These are phyloP conservation scores for Nephrotoma guestfalica DNA, from an alignment of 2,888 invertebrate species.

Conservation along the genomic window DNA sequence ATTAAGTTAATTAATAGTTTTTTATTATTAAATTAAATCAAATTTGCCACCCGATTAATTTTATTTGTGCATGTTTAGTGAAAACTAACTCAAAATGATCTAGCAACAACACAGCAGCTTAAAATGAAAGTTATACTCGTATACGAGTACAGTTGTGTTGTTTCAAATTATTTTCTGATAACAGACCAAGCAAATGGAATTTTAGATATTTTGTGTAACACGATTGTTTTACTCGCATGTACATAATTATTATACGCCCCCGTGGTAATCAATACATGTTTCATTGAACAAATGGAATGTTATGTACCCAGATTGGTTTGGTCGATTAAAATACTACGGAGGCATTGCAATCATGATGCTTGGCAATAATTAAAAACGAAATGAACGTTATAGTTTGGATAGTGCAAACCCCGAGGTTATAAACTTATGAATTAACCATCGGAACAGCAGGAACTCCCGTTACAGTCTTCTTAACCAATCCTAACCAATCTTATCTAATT, in stretches of 20 bases:
- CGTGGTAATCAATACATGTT: not conserved
- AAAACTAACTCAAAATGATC: not conserved
- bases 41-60: not conserved
- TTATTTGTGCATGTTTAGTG: not conserved
- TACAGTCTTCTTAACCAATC: too few relatives aligned
- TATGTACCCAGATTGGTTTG: not conserved
- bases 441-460: not conserved
- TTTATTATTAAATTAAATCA: not conserved
- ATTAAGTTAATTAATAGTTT: too few relatives aligned
- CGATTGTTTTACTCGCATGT: not conserved
- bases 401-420: not conserved
- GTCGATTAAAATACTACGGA: not conserved
- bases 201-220: not conserved
- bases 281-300: not conserved
- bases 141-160: not conserved
- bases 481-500: not conserved
- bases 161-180: not conserved
- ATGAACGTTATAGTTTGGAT: not conserved
- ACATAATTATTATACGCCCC: not conserved
- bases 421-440: not conserved
- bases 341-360: not conserved
- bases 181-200: not conserved
- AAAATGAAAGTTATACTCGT: not conserved
- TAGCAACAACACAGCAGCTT: not conserved
- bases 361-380: not conserved